phyloP scores from a whole-genome alignment of 1,140 invertebrate genomes.

The Hetaerina americana region DNA sequence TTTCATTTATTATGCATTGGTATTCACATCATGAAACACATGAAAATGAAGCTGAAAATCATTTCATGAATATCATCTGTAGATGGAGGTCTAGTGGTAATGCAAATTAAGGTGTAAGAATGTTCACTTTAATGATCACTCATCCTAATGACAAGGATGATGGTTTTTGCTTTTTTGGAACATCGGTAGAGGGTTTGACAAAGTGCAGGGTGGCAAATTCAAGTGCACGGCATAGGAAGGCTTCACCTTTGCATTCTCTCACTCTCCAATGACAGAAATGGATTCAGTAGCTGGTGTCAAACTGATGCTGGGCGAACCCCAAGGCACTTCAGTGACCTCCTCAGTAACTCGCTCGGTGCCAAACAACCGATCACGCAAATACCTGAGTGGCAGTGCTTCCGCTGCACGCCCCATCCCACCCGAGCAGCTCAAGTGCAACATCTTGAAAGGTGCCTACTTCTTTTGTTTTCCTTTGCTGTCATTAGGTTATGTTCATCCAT shows the following conservation, averaged over 20 bases:
- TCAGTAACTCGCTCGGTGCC: background rate
- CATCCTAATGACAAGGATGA: too few relatives aligned
- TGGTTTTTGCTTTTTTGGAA: too few relatives aligned
- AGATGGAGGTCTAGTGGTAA: too few relatives aligned
- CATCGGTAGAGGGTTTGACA: too few relatives aligned
- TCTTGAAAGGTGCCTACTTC: conserved; percentile 58
- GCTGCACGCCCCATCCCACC: conserved; percentile 58
- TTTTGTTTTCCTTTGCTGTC: background rate
- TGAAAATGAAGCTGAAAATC: too few relatives aligned
- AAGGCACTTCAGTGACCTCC: background rate
- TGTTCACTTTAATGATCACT: too few relatives aligned
- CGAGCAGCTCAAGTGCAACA: conserved; percentile 88
- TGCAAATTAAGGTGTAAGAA: too few relatives aligned
- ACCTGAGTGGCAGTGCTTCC: conserved; percentile 22
- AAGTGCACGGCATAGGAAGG: background rate
- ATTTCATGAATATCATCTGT: too few relatives aligned
- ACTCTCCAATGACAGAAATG: background rate
- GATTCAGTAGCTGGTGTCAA: background rate
- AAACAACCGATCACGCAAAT: conserved; percentile 1
- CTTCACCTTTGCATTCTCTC: background rate
- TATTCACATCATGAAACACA: too few relatives aligned
- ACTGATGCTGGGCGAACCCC: background rate
- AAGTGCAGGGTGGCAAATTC: too few relatives aligned
- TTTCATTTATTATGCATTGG: too few relatives aligned
- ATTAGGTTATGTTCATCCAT: background rate